phyloP scores from a whole-genome alignment of 2,113 vertebrate species.

The Centropus bengalensis region DNA sequence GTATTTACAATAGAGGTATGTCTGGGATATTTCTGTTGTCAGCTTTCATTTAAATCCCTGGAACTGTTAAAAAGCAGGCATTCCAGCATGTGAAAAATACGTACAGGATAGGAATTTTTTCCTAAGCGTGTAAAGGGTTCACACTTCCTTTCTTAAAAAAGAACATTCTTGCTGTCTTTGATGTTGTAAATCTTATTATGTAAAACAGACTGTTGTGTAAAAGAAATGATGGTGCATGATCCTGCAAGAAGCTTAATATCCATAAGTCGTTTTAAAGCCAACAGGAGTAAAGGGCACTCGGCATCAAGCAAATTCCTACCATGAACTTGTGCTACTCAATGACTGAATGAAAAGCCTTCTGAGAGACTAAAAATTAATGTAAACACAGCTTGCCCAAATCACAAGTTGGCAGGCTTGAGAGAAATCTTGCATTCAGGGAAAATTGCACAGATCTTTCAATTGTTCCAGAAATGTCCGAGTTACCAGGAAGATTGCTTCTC shows the following conservation, averaged over 20 bases:
- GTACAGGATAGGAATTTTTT: conserved; percentile 19
- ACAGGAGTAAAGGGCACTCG: not conserved
- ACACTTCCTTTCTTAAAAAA: conserved; percentile 31
- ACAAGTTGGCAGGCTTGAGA: not conserved
- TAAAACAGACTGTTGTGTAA: conserved; percentile 51
- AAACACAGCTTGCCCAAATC: not conserved
- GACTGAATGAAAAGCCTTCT: not conserved
- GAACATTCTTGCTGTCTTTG: conserved; percentile 41
- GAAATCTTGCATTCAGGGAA: not conserved
- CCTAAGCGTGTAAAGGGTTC: conserved; percentile 38
- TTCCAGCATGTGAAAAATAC: conserved; percentile 12
- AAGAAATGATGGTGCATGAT: conserved; percentile 56
- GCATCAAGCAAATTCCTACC: not conserved
- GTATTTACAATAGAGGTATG: conserved; percentile 7
- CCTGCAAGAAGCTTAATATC: conserved; percentile 28
- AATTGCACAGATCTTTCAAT: not conserved
- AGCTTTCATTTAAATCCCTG: conserved; percentile 51
- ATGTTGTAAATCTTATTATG: conserved; percentile 61
- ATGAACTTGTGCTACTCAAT: not conserved
- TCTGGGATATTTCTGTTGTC: conserved; percentile 48
- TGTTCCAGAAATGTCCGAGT: not conserved
- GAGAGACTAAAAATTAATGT: not conserved
- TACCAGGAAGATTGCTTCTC: not conserved
- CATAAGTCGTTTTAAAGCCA: conserved; percentile 3
- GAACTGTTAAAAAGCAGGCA: conserved; percentile 8